Evolutionary conservation across 2,888 invertebrate species (phyloP).

Genomic region (Autographa gamma): DNA sequence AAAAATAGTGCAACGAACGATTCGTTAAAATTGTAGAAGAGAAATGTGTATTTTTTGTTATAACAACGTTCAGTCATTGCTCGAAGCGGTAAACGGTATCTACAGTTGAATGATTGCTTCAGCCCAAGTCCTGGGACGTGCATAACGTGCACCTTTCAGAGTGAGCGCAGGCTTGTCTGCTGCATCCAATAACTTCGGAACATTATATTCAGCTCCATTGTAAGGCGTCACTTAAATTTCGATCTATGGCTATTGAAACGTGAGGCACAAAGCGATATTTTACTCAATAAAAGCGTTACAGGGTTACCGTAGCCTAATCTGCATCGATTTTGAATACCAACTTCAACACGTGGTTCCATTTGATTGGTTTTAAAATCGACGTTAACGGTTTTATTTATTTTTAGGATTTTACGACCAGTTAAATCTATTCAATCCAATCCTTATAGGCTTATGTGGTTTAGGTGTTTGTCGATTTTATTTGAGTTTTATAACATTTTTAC

Average conservation of each 20-base stretch:
- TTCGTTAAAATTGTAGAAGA: constrained; percentile 13
- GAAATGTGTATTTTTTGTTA: constrained; percentile 14
- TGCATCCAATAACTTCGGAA: constrained; percentile 47
- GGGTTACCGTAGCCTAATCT: neutral
- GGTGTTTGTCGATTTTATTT: neutral
- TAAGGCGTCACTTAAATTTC: constrained; percentile 32
- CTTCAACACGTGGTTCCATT: constrained; percentile 4
- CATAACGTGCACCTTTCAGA: constrained; percentile 43
- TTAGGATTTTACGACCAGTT: constrained; percentile 2
- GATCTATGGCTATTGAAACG: constrained; percentile 28
- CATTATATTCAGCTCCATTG: constrained; percentile 49
- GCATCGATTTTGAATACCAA: constrained; percentile 7
- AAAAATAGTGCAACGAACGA: constrained; percentile 5
- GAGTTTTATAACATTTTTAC: neutral
- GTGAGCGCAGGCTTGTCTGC: constrained; percentile 15
- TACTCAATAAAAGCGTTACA: constrained; percentile 18
- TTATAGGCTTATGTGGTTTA: constrained; percentile 1
- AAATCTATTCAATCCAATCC: neutral
- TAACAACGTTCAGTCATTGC: constrained; percentile 3
- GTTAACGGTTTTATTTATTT: neutral
- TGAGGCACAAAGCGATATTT: constrained; percentile 22
- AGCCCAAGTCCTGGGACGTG: constrained; percentile 50
- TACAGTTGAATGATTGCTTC: constrained; percentile 56
- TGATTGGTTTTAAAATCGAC: neutral
- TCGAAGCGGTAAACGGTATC: constrained; percentile 13